A percentile compares a stretch with the other conserved stretches of the same genome.
Conservation (phyloP, 1,140 invertebrate species). For the Drosophila nannoptera region DNA sequence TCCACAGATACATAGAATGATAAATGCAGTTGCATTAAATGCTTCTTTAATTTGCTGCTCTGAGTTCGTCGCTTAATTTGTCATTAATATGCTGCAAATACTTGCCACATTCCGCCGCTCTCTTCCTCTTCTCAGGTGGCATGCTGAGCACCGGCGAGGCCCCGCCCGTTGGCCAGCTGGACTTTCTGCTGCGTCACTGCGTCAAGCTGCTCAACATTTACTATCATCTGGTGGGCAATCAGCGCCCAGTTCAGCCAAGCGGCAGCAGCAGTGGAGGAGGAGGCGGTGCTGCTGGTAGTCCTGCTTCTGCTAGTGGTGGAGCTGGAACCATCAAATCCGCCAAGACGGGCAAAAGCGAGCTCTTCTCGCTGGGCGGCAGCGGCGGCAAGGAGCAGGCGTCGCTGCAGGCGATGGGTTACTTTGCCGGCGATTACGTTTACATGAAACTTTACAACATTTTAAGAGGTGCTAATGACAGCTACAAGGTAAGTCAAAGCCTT, state of each 20-base stretch:
- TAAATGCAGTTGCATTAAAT: constrained; percentile 64
- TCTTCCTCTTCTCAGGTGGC: constrained; percentile 37
- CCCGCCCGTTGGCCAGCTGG: constrained; percentile 39
- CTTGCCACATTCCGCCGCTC: not conserved
- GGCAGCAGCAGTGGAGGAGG: constrained; percentile 21
- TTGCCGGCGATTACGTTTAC: constrained; percentile 85
- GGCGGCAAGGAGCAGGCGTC: constrained; percentile 47
- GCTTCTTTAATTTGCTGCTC: constrained; percentile 62
- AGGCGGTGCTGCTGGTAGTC: constrained; percentile 3
- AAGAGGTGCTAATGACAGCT: constrained; percentile 86
- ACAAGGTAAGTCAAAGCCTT: constrained; percentile 82
- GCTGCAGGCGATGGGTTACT: constrained; percentile 81
- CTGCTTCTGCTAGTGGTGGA: not conserved
- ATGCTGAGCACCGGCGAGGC: constrained; percentile 47
- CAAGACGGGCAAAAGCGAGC: constrained; percentile 81
- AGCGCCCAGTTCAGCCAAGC: constrained; percentile 55
- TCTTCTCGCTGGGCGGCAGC: constrained; percentile 49
- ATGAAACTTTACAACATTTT: constrained; percentile 87
- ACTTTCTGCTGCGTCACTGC: constrained; percentile 82
- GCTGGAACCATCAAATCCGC: constrained; percentile 61
- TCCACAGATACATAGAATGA: constrained; percentile 5
- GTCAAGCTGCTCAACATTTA: constrained; percentile 86
- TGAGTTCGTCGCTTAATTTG: constrained; percentile 68
- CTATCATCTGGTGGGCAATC: constrained; percentile 86
- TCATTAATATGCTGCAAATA: constrained; percentile 57